phyloP scores from a whole-genome alignment of 2,888 invertebrate genomes.

The Apamea sordens region DNA sequence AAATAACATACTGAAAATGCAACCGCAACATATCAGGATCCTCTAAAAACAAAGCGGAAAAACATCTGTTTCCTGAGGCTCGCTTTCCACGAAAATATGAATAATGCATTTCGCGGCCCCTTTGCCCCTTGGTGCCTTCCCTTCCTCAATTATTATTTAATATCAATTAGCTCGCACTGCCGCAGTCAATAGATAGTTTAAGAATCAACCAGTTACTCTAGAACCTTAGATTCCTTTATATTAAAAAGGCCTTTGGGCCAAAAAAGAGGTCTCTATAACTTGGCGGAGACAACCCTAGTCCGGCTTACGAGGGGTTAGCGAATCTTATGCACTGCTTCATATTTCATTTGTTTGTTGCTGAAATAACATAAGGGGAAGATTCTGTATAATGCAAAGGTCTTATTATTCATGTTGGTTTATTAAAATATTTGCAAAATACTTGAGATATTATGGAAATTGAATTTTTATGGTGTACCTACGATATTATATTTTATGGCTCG shows the following conservation, averaged over 20 bases:
- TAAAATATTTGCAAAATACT: constrained; percentile 52
- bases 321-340: constrained; percentile 71
- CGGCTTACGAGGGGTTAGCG: constrained; percentile 59
- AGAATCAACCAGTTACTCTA: constrained; percentile 64
- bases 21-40: constrained; percentile 1
- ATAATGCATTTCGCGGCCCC: constrained; percentile 68
- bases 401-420: constrained; percentile 56
- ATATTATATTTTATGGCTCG: constrained; percentile 30
- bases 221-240: constrained; percentile 47
- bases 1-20: constrained; percentile 29
- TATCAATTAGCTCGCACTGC: constrained; percentile 78
- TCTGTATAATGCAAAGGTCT: constrained; percentile 55
- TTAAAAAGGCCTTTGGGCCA: constrained; percentile 10
- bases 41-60: constrained; percentile 57
- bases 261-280: constrained; percentile 58
- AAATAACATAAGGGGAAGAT: constrained; percentile 69
- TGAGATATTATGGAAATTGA: constrained; percentile 35
- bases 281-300: constrained; percentile 64
- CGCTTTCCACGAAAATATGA: constrained; percentile 68
- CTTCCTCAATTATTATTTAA: constrained; percentile 78
- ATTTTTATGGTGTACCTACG: constrained; percentile 13
- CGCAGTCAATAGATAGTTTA: constrained; percentile 62
- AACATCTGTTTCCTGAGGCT: constrained; percentile 70
- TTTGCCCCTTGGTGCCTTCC: constrained; percentile 67
- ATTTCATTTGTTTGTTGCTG: constrained; percentile 70